Evolutionary conservation across 2,888 invertebrate species (phyloP).

Genomic region (Pocota personata): DNA sequence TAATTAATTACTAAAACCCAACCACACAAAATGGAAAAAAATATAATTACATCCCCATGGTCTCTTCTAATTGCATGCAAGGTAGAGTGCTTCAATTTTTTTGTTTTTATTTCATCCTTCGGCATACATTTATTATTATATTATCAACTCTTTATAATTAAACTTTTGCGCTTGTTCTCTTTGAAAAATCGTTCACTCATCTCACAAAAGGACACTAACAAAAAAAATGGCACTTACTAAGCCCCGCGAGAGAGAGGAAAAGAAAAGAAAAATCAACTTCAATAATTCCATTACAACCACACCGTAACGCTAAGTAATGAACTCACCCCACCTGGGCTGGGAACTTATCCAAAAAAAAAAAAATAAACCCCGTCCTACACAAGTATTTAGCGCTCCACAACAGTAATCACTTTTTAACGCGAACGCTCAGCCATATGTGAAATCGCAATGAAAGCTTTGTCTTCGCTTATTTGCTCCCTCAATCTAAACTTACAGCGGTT

Average conservation of each 20-base stretch:
- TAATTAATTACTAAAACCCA: not conserved
- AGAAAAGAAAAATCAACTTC: constrained; percentile 54
- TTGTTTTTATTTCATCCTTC: constrained; percentile 7
- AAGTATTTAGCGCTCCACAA: constrained; percentile 53
- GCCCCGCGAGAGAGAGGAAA: not conserved
- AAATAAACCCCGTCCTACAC: not conserved
- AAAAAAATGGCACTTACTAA: constrained; percentile 1
- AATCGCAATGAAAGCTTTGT: constrained; percentile 69
- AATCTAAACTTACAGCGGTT: constrained; percentile 55
- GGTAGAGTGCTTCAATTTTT: constrained; percentile 13
- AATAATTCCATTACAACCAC: constrained; percentile 66
- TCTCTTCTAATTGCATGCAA: constrained; percentile 36
- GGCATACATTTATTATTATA: constrained; percentile 35
- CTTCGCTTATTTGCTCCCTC: constrained; percentile 62
- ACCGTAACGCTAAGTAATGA: constrained; percentile 62
- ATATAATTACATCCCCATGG: constrained; percentile 38
- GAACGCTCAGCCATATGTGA: constrained; percentile 71
- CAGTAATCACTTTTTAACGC: constrained; percentile 63
- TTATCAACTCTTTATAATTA: constrained; percentile 56
- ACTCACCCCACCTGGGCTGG: constrained; percentile 21
- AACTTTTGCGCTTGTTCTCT: constrained; percentile 3
- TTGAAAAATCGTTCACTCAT: constrained; percentile 2
- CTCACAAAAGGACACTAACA: constrained; percentile 15
- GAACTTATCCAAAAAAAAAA: constrained; percentile 8
- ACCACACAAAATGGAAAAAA: not conserved